Evolutionary conservation across 2,113 vertebrate species (phyloP).

Genomic region (Cacatua alba): DNA sequence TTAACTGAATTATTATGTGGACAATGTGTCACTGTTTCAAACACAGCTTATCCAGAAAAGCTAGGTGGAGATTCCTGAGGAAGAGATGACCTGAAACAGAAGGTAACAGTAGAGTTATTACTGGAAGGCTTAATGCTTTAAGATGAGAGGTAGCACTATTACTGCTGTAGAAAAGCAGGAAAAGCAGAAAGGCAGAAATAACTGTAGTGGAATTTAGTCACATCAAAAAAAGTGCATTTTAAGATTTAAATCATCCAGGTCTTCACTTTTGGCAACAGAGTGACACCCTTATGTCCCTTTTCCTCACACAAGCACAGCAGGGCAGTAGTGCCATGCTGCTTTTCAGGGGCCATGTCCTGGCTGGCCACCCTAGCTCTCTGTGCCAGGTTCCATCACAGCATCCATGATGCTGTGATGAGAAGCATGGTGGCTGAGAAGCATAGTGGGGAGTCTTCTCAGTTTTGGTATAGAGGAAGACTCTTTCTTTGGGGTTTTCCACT

Average conservation of each 20-base stretch:
- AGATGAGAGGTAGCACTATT: background rate
- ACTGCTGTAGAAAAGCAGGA: background rate
- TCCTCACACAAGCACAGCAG: background rate
- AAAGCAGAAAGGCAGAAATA: background rate
- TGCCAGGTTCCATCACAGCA: fast-evolving
- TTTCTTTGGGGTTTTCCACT: background rate
- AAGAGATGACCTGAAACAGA: background rate
- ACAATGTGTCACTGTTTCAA: background rate
- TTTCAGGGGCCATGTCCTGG: background rate
- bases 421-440: fast-evolving
- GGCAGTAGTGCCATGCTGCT: background rate
- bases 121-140: background rate
- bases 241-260: background rate
- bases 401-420: background rate
- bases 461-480: no score
- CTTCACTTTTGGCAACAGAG: background rate
- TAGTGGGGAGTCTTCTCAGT: background rate
- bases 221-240: background rate
- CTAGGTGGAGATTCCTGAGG: background rate
- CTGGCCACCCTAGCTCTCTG: no score
- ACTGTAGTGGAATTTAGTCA: background rate
- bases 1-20: background rate
- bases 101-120: background rate
- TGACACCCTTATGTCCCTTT: background rate
- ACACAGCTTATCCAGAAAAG: background rate